Base-by-base conservation (phyloP, 2,113 vertebrate genomes). In the mouse (Mus musculus) region DNA sequence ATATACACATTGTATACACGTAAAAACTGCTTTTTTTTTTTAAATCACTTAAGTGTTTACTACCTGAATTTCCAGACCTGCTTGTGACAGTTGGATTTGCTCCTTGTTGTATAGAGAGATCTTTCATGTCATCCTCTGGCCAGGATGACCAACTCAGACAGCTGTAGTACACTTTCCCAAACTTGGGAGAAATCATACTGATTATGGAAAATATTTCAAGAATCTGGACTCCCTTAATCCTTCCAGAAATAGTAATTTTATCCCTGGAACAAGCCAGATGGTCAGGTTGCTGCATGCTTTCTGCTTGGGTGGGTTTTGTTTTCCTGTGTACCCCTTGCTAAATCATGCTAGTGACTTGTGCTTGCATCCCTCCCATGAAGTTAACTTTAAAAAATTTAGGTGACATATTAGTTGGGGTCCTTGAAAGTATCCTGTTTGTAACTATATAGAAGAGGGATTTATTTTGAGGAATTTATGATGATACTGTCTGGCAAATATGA, bases 201-300 rank as follows among this genome's bases (percentile, higher is more conserved):
- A 73, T 78, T 94, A 36, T 72, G n/a, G 61, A 22, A 93, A 82
- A 33, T 89, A 73, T 56, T 42, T 49, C 80, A 49, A 46, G 90
- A 14, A 75, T 33, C 59, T 63, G 10, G 26, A 91, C 20, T 90
- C 33, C 39, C 82, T 76, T 87, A 12, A 87, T 95, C 76, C 52
- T 85, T 92, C 12, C n/a, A 96, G 72, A 93, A 91, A 76, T 52
- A 87, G 30, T 88, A 7, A 42, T 67, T 91, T 94, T 89, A 72
- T 80, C 10, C 59, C 11, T 61, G 49, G 65, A 42, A 82, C 52
- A 81, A 77, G 13, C 19, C 88, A 88, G 42, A 61, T 88, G 26
- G 42, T 67, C 46, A 63, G 42, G 72, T 67, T 54, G 28, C 19
- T 81, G 2, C 26, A 13, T 67, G 33, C 28, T 36, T 67, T 87